Evolutionary conservation across 37 sponge, comb jelly and placozoan genomes (phyloP), one percentile per base, ranked within the genome.

Genomic region (Tethya wilhelma): DNA sequence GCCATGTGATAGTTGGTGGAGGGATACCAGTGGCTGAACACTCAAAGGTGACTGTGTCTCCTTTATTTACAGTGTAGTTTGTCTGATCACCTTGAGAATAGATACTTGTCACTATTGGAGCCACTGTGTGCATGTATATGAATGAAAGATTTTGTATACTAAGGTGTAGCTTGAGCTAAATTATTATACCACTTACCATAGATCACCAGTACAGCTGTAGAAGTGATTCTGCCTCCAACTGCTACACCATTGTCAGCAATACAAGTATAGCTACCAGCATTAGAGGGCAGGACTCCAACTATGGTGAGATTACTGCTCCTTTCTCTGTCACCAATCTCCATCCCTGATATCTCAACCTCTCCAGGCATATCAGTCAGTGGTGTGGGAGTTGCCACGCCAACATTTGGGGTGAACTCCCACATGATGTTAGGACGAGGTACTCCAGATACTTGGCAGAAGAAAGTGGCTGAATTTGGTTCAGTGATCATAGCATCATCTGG

Each of bases 21-120:
- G 86, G 86, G 74, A 79, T 73, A 56, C 80, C 79, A 79, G 86
- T 79, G 73, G 86, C 86, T 69, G 70, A 34, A 67, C 86, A 86
- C 46, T 62, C 23, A 41, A 86, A 72, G 29, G 39, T 75, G 8
- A 67, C 69, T 33, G 68, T 49, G 40, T 79, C 67, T 6, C 7
- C 56, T 30, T 67, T 33, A 67, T 67, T 79, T 26, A 65, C 66
- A 40, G 67, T 49, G 44, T 79, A 79, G 26, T 31, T 65, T 12
- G 37, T 29, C 12, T 30, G 53, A 71, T 28, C 43, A n/a, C n/a
- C n/a, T n/a, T n/a, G n/a, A n/a, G n/a, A n/a, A n/a, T n/a, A n/a
- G n/a, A n/a, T n/a, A n/a, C n/a, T n/a, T 2, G 4, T 32, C 36
- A 76, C 39, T 25, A 33, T 30, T 20, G 77, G 77, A 59, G 42